Conservation (phyloP, 2,113 vertebrate genomes). For the Alces alces region DNA sequence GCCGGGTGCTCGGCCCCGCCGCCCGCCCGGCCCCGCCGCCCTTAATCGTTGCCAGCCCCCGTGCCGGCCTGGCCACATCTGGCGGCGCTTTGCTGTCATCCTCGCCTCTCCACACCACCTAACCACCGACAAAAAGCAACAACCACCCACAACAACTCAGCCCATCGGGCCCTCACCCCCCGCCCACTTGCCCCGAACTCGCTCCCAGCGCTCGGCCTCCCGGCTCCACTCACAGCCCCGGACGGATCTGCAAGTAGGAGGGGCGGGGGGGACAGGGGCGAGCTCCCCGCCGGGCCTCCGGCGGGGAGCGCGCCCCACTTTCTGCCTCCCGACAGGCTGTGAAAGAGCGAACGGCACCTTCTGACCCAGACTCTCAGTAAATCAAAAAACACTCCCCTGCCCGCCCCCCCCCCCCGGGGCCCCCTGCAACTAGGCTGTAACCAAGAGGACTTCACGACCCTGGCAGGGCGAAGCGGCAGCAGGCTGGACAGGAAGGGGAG, state of each 20-base stretch:
- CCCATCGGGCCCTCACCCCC: background rate
- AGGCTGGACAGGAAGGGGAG: background rate
- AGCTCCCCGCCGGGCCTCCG: background rate
- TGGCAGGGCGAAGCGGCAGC: background rate
- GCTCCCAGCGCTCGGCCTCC: background rate
- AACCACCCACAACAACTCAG: conserved; percentile 26
- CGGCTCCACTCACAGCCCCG: background rate
- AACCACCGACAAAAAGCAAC: background rate
- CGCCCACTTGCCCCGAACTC: conserved; percentile 26
- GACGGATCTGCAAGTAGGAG: background rate
- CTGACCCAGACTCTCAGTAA: conserved; percentile 46
- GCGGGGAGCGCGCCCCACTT: background rate
- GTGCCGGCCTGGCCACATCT: conserved; percentile 82
- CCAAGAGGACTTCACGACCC: background rate
- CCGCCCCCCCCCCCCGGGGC: background rate
- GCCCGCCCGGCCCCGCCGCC: conserved; percentile 10
- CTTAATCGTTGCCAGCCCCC: conserved; percentile 80
- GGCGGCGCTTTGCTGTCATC: conserved; percentile 83
- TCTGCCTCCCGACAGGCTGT: background rate
- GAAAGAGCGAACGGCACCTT: conserved; percentile 70
- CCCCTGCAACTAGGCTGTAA: background rate
- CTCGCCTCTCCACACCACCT: conserved; percentile 63
- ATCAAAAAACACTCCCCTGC: background rate
- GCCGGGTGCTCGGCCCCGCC: background rate
- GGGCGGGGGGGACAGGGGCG: background rate